Percentiles rank a stretch among this genome's conserved stretches.
Evolutionary conservation across 2,888 invertebrate species (phyloP).

Genomic region (Smittia sp.): DNA sequence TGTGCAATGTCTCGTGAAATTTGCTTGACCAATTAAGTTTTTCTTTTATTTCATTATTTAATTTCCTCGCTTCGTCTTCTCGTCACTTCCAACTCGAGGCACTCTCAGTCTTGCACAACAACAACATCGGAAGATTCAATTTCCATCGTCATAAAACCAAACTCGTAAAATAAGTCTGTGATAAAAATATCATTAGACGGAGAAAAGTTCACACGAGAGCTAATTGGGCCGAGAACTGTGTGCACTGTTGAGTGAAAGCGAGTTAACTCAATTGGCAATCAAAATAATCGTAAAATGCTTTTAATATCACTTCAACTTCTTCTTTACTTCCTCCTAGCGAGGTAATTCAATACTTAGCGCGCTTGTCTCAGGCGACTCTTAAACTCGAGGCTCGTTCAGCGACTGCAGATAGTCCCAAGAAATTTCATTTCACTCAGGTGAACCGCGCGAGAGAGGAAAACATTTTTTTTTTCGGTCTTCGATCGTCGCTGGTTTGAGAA

Average conservation of each 20-base stretch:
- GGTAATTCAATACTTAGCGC: not conserved
- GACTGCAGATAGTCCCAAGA: not conserved
- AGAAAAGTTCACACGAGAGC: conserved; percentile 6
- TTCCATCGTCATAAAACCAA: not conserved
- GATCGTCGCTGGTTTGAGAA: conserved; percentile 8
- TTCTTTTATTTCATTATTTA: conserved; percentile 19
- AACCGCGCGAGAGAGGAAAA: not conserved
- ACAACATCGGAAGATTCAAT: conserved; percentile 13
- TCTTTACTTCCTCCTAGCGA: not conserved
- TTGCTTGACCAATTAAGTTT: not conserved
- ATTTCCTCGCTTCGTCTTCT: not conserved
- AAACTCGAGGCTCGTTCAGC: not conserved
- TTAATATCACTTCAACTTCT: conserved; percentile 7
- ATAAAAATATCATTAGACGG: not conserved
- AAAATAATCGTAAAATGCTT: conserved; percentile 11
- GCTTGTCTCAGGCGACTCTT: not conserved
- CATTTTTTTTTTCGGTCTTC: conserved; percentile 7
- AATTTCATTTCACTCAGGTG: not conserved
- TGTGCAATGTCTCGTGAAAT: conserved; percentile 13
- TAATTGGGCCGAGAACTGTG: not conserved
- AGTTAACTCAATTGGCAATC: conserved; percentile 19
- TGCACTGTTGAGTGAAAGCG: conserved; percentile 29
- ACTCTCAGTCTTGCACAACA: not conserved
- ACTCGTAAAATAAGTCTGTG: not conserved
- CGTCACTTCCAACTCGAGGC: not conserved